phyloP scores from a whole-genome alignment of 2,113 vertebrate genomes.

The Gymnobelideus leadbeateri region DNA sequence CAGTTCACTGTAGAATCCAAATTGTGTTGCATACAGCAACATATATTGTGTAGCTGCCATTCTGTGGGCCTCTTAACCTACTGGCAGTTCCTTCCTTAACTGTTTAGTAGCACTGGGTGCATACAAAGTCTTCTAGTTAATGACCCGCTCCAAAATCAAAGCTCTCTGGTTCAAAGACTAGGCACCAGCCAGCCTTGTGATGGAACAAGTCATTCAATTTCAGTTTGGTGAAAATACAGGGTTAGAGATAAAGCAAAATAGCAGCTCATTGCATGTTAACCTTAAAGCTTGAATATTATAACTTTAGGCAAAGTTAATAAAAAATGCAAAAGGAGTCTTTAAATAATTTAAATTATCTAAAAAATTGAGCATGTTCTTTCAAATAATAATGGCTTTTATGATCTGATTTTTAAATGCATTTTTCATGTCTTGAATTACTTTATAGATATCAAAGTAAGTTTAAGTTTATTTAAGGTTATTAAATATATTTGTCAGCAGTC shows the following conservation, averaged over 20 bases:
- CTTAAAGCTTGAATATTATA: conserved; percentile 76
- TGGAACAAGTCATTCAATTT: conserved; percentile 18
- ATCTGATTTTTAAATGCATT: conserved; percentile 79
- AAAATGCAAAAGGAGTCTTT: conserved; percentile 78
- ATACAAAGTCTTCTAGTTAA: conserved; percentile 13
- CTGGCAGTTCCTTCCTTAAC: not conserved
- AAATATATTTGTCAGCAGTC: conserved; percentile 71
- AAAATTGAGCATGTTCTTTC: conserved; percentile 80
- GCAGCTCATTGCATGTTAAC: conserved; percentile 70
- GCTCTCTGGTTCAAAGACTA: not conserved
- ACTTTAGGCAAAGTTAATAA: conserved; percentile 82
- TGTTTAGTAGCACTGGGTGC: not conserved
- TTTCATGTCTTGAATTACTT: conserved; percentile 74
- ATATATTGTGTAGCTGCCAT: too few relatives aligned
- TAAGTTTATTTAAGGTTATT: conserved; percentile 73
- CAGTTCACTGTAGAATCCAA: not conserved
- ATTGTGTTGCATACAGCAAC: not conserved
- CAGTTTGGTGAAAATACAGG: conserved; percentile 62
- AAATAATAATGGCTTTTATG: conserved; percentile 80
- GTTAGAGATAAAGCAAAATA: conserved; percentile 60
- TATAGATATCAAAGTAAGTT: conserved; percentile 58
- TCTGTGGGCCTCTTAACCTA: not conserved
- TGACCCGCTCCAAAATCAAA: conserved; percentile 15
- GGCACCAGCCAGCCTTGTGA: conserved; percentile 17
- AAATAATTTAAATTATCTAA: conserved; percentile 82